These are phyloP conservation scores for Oncopeltus fasciatus DNA, from an alignment of 1,140 invertebrate species.

Conservation along the genomic window DNA sequence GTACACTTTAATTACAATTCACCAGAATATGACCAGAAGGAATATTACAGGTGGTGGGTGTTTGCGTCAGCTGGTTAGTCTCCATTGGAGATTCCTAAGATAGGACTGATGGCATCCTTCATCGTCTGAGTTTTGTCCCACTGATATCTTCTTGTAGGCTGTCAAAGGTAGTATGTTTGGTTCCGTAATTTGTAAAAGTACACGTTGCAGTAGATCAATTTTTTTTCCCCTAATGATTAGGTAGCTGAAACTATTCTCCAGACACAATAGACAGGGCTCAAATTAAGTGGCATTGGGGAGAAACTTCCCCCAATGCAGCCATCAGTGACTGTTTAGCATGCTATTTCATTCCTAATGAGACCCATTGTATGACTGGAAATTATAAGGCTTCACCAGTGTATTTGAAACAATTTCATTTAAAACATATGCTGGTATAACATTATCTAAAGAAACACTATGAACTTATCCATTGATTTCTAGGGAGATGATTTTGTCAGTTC, in stretches of 20 bases:
- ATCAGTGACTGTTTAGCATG: background rate
- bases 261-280: background rate
- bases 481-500: background rate
- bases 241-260: background rate
- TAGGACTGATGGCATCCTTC: too few species aligned
- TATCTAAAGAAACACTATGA: background rate
- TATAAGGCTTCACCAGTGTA: background rate
- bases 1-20: background rate
- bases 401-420: background rate
- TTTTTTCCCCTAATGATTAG: background rate
- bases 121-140: background rate
- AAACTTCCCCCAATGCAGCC: too few species aligned
- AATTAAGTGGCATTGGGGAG: background rate
- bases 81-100: too few species aligned
- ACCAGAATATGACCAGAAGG: background rate
- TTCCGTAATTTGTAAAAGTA: background rate
- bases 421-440: background rate
- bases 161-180: background rate
- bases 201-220: background rate
- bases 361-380: background rate
- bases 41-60: background rate
- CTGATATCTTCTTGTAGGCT: background rate
- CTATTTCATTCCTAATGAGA: background rate
- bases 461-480: background rate
- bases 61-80: background rate